Evolutionary conservation across 2,113 vertebrate genomes (phyloP), one percentile per base, ranked within the genome.

Genomic region (Micronisus gabar): DNA sequence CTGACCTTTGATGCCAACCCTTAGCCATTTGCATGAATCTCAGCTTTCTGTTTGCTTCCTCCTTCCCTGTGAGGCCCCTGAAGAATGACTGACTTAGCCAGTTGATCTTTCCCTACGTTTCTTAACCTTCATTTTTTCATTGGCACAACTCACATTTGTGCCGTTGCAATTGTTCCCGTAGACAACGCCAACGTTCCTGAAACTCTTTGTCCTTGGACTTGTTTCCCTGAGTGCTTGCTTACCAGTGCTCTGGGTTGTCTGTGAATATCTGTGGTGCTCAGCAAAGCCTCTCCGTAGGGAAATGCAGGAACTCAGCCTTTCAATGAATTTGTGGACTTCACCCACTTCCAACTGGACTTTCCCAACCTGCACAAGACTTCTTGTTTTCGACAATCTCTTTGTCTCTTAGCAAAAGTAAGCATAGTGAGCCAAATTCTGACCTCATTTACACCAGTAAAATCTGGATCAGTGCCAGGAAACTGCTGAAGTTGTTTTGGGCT

Each of bases 401-500:
- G 84, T 93, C 83, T 96, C 65, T 79, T 86, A 84, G 41, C 56
- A 92, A 88, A 96, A 95, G 62, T 83, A 78, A 97, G 84, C 71
- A 71, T 23, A 27, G 50, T 32, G 9, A 95, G 80, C 80, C 89
- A 96, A 91, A 95, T 94, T 93, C 86, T 83, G 87, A 96, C 79
- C 70, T 95, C 85, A 80, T 67, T 94, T 95, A 95, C 86, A 95
- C 91, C 91, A 95, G 61, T 62, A 87, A 95, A 91, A 80, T 76
- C 50, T 95, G 81, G 81, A 84, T 76, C 1, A 2, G 27, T 81
- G 84, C 95, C 92, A 93, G 53, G 30, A 96, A 96, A 90, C 83
- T 87, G 81, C 87, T 89, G 66, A 91, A 97, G 91, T 97, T 97
- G 92, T 95, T 96, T 88, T 52, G 91, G 63, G 89, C 71, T 96